A percentile compares a stretch with the other conserved stretches of the same genome.
phyloP scores from a whole-genome alignment of 2,797 vertebrate species.

The Enteromius paludinosus region DNA sequence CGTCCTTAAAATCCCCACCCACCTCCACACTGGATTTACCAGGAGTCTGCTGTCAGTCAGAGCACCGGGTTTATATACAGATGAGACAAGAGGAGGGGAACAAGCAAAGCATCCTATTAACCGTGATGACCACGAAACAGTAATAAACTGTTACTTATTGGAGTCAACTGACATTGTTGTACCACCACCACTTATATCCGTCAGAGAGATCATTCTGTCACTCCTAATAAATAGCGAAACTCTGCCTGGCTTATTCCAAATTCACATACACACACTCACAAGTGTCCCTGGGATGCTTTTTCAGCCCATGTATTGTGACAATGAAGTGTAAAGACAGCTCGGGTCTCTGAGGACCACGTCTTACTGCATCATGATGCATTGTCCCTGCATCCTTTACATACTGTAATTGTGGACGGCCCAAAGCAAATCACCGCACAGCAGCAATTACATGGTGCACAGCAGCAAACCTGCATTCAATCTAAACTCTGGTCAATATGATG shows the following conservation, averaged over 20 bases:
- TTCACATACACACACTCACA: neutral
- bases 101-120: slow-evolving; percentile 9
- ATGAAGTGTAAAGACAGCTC: slow-evolving; percentile 15
- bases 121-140: slow-evolving; percentile 21
- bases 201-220: slow-evolving; percentile 20
- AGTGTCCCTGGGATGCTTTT: neutral
- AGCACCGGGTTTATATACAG: slow-evolving; percentile 7
- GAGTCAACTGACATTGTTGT: slow-evolving; percentile 50
- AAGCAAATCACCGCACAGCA: slow-evolving; percentile 45
- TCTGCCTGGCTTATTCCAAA: neutral
- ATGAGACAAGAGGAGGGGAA: neutral
- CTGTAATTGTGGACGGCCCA: slow-evolving; percentile 37
- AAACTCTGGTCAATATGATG: slow-evolving; percentile 50
- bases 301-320: slow-evolving; percentile 9
- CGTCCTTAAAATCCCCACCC: slow-evolving; percentile 51
- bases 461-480: slow-evolving; percentile 46
- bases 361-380: slow-evolving; percentile 32
- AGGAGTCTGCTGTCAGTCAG: slow-evolving; percentile 43
- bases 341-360: slow-evolving; percentile 9
- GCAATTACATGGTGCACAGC: slow-evolving; percentile 46
- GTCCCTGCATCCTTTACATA: slow-evolving; percentile 31
- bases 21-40: slow-evolving; percentile 42
- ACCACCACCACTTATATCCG: slow-evolving; percentile 23
- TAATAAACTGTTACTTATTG: slow-evolving; percentile 37
- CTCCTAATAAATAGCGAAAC: slow-evolving; percentile 16